Percentiles rank a stretch among this genome's conserved stretches.
phyloP scores from a whole-genome alignment of 2,797 vertebrate species.

The Acanthurus tractus region DNA sequence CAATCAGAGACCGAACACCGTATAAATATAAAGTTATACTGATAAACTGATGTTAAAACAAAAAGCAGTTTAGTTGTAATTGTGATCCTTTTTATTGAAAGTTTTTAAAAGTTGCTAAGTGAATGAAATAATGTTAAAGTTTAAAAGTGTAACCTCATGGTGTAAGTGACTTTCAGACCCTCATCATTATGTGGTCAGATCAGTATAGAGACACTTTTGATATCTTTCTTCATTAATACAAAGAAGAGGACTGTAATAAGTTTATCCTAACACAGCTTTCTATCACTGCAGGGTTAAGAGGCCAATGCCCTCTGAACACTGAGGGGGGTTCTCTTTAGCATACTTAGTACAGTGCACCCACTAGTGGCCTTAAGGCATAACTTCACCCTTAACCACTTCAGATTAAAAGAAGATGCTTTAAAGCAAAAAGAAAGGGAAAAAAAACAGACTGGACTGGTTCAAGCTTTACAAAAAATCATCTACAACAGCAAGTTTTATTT shows the following conservation, averaged over 20 bases:
- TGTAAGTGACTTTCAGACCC: neutral
- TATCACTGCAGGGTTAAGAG: conserved; percentile 17
- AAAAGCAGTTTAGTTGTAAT: neutral
- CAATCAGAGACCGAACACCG: neutral
- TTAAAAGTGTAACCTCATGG: neutral
- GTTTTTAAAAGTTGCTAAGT: neutral
- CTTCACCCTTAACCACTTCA: conserved; percentile 22
- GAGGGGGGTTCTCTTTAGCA: conserved; percentile 4
- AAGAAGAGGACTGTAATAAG: neutral
- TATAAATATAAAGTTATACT: neutral
- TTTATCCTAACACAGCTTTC: neutral
- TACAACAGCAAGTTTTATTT: neutral
- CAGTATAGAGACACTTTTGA: neutral
- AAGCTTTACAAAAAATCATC: neutral
- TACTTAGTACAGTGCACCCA: conserved; percentile 73
- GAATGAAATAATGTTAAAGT: neutral
- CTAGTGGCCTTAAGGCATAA: conserved; percentile 77
- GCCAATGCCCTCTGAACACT: conserved; percentile 4
- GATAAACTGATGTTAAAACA: neutral
- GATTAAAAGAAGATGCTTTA: neutral
- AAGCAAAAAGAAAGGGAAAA: neutral
- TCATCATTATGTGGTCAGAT: neutral
- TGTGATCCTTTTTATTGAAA: neutral
- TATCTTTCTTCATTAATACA: neutral
- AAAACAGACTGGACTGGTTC: neutral